Base-by-base conservation (phyloP, 1,140 invertebrate species). In the Drosophila tropicalis region DNA sequence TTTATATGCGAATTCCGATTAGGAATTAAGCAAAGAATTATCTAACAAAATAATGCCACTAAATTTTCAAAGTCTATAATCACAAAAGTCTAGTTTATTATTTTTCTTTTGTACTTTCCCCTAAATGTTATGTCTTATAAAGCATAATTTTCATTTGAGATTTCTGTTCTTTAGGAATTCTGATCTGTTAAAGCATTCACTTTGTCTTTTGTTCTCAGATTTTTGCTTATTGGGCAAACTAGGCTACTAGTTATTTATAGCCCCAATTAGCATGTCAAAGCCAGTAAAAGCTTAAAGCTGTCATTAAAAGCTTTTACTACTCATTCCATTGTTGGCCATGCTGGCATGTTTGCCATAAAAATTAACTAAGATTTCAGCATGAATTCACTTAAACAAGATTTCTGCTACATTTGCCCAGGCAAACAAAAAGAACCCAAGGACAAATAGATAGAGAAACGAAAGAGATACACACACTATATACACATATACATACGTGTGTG, bases 351-450 rank as follows among this genome's bases (percentile, higher is more conserved):
- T 79, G 76, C 68, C 51, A 76, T 76, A 76, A 76, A 76, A 79
- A 79, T 79, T 79, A 72, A 76, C 76, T 78, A 78, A 78, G 76
- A 76, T 78, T 78, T 75, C 67, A 70, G 72, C 72, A 36, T 76
- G 76, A 79, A 76, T 72, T 79, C 69, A 76, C 74, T 79, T 72
- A 69, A 79, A 69, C 47, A 72, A 62, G 70, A 76, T 76, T 79
- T 79, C 73, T 76, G 70, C 74, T 72, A 79, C 76, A 79, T 76
- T 79, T 79, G 62, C 73, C 36, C 62, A 29, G 40, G 65, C 73
- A 79, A 79, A 79, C 73, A 79, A 69, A 69, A 72, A 32, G 19
- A 44, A 55, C 40, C 61, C 47, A 51, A 62, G 44, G 25, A 68
- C 69, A 79, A 65, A 76, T 66, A 70, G 44, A 39, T 13, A 40